Evolutionary conservation across 37 sponge, comb jelly and placozoan genomes (phyloP), one percentile per base, ranked within the genome.

Genomic region (Cladorhizidae sp.): DNA sequence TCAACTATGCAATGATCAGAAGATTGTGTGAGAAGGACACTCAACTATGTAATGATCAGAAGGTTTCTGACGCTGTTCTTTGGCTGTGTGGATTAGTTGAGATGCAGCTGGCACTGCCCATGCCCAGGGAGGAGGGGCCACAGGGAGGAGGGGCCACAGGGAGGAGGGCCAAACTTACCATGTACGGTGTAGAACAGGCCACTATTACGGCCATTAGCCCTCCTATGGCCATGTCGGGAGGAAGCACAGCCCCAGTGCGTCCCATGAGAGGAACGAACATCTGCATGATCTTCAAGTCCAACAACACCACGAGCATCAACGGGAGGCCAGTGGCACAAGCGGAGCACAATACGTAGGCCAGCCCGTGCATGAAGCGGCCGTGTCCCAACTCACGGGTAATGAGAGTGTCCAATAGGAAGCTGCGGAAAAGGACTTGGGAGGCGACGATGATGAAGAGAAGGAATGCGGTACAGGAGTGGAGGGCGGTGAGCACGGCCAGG

Each of bases 191-290:
- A 17, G 35, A 56, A 0, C 33, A 21, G 39, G 59, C 58, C 0
- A 72, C 51, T 0, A 74, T 26, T 20, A 64, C 17, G 32, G 67
- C 72, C 7, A 61, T 42, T 20, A 78, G 11, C 15, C 77, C 70
- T 45, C 64, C 78, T 20, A 88, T 83, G 8, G 67, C 41, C 28
- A 88, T 32, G 56, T 88, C 88, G 38, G 88, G 83, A 8, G 88
- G 78, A 15, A 88, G 54, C 1, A 39, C 32, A 38, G 73, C 8
- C 15, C 88, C 88, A 0, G 73, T 51, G 14, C 88, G 71, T 0
- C 88, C 88, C 52, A 61, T 83, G 43, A 88, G 43, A 1, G 88
- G 88, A 36, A 88, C 43, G 33, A 88, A 82, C 41, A 88, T 31
- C 25, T 77, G 65, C 33, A 72, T 36, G 18, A 82, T 31, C 17